Evolutionary conservation across 2,888 invertebrate genomes (phyloP), one percentile per base, ranked within the genome.

Genomic region (Thereva unica): DNA sequence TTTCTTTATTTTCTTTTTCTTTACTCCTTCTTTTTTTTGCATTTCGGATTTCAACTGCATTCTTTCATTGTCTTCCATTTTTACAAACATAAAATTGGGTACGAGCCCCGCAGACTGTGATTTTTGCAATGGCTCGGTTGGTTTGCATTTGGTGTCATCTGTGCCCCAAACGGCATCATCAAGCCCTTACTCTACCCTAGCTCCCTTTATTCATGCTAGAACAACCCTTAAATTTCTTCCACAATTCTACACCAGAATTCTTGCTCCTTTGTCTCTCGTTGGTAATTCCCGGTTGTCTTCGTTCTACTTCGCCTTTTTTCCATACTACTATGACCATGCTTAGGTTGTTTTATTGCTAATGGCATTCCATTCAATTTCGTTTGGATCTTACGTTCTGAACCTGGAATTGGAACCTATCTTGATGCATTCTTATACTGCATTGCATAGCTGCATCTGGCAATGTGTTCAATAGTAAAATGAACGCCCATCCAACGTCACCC

Each of bases 261-360:
- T 44, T 40, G 5, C 56, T 59, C 34, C 59, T 59, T 59, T 59
- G 59, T 59, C 47, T 59, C 59, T 47, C 40, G 37, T 49, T 52
- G 59, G 59, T 59, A 59, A 59, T 59, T 59, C 49, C 49, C 47
- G 35, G 59, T 9, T 59, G 59, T 47, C 40, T 49, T 59, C 59
- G 45, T 41, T 59, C 49, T 59, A 47, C 59, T 59, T 47, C 37
- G 38, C 7, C 59, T 59, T 59, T 49, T 59, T 47, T 37, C 23
- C 23, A 23, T 23, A 5, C 47, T 41, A 45, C 59, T 59, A 47
- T 59, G 38, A 10, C 59, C 49, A 59, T 59, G 38, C 59, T 59
- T 59, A 59, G 45, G 38, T 59, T 59, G 59, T 59, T 59, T 59
- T 59, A 59, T 59, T 59, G 59, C 59, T 59, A 59, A 59, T 59